These are phyloP conservation scores for Cirrhinus molitorella DNA, from an alignment of 2,797 vertebrate genomes.

Conservation along the genomic window DNA sequence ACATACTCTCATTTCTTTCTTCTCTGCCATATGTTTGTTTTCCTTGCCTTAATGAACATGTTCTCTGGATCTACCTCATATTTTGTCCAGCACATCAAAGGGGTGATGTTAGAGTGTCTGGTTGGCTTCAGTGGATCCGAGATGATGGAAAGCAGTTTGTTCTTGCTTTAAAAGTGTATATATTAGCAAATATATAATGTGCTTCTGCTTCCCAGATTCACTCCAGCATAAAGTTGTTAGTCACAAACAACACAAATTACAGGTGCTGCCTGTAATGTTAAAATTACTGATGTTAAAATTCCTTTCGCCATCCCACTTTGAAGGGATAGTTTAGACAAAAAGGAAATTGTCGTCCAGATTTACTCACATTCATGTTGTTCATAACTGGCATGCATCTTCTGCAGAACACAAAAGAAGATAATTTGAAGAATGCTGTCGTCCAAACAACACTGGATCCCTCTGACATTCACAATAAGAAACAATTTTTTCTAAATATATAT, in stretches of 20 bases:
- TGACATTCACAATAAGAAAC: not conserved
- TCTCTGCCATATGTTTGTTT: conserved; percentile 74
- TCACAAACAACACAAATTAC: too few species aligned
- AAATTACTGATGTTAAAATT: not conserved
- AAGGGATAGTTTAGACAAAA: not conserved
- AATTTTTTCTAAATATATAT: not conserved
- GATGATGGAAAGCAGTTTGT: not conserved
- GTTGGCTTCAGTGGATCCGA: not conserved
- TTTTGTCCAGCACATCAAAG: conserved; percentile 43
- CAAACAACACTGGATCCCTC: not conserved
- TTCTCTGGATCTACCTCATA: conserved; percentile 56
- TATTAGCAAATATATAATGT: not conserved
- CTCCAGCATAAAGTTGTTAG: not conserved
- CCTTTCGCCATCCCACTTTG: not conserved
- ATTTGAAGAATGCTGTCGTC: not conserved
- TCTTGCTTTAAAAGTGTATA: not conserved
- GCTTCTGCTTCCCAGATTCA: not conserved
- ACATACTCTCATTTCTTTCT: conserved; percentile 64
- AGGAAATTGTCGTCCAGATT: not conserved
- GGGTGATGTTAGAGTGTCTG: conserved; percentile 34
- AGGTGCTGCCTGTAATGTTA: too few species aligned
- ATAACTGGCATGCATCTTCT: not conserved
- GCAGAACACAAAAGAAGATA: not conserved
- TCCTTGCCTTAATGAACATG: conserved; percentile 72
- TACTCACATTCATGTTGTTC: not conserved